Evolutionary conservation across 2,888 invertebrate genomes (phyloP).

Genomic region (Cosmia trapezina): DNA sequence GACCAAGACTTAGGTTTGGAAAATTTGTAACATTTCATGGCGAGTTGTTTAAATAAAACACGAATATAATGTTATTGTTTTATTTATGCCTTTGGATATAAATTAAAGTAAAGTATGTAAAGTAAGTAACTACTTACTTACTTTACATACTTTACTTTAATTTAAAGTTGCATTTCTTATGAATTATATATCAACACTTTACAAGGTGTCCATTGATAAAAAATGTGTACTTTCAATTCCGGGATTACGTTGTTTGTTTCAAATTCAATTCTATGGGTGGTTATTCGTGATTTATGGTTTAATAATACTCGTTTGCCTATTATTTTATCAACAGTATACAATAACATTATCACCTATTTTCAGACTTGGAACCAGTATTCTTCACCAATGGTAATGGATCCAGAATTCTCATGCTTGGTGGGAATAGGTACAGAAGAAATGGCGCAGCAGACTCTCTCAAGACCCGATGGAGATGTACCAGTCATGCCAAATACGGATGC

Average conservation of each 20-base stretch:
- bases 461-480: slow-evolving; percentile 72
- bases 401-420: slow-evolving; percentile 63
- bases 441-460: slow-evolving; percentile 54
- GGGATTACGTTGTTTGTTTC: no score
- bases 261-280: not conserved
- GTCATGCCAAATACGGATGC: slow-evolving; percentile 69
- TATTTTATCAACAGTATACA: not conserved
- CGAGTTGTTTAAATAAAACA: slow-evolving; percentile 30
- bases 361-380: slow-evolving; percentile 58
- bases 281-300: no score
- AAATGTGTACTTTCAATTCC: not conserved
- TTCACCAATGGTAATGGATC: slow-evolving; percentile 65
- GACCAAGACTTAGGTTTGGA: not conserved
- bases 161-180: no score
- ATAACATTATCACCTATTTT: slow-evolving; percentile 17
- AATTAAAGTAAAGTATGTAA: no score
- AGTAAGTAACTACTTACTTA: no score
- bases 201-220: not conserved
- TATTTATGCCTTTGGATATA: not conserved
- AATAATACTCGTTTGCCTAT: not conserved
- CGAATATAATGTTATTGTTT: slow-evolving; percentile 3
- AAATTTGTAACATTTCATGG: not conserved
- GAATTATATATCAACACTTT: not conserved
- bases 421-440: slow-evolving; percentile 66
- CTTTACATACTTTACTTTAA: no score